Base-by-base conservation (phyloP, 2,113 vertebrate species). In the Synodontis membranacea region DNA sequence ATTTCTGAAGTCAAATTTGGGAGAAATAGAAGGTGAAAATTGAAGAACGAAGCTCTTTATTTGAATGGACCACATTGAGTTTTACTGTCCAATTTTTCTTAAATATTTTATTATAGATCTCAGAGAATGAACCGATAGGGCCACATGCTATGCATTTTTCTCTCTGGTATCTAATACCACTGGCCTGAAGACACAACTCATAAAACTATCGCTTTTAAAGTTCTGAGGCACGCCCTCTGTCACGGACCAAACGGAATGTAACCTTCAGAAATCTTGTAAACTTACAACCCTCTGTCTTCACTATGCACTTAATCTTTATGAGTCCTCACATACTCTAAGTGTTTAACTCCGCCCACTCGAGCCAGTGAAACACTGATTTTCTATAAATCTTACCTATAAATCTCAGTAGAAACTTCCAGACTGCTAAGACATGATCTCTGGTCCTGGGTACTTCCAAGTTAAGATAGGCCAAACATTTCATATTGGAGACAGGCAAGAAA, bases 201-300 rank as follows among this genome's bases (percentile, higher is more conserved):
- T 79, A 79, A 79, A 79, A 52, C 8, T 34, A 44, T 50, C 2
- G 4, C 76, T 79, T 79, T 54, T 79, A 56, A 80, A 39, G 50
- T 11, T 79, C 19, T 4, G 11, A 58, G 52, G 2, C 50, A 56
- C 21, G 34, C 50, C 48, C 4, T 37, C 17, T 12, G 8, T 56
- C 56, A 56, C 76, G 5, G 50, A 54, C 50, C 76, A 37, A 79
- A 56, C 1, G 31, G 76, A 23, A 31, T 54, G 50, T 79, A 79
- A 58, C 78, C 78, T 80, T 56, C 52, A 80, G 78, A 80, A 75
- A 80, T 42, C 54, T 58, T 80, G 15, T 80, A 80, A 80, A 39
- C 52, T 19, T 31, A 9, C 44, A 76, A n/a, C 14, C 28, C 28
- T 42, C 34, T 15, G 52, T 80, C 52, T 58, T 80, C 23, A 80